Evolutionary conservation across 2,113 vertebrate genomes (phyloP), one percentile per base, ranked within the genome.

Genomic region (Myotis yumanensis): DNA sequence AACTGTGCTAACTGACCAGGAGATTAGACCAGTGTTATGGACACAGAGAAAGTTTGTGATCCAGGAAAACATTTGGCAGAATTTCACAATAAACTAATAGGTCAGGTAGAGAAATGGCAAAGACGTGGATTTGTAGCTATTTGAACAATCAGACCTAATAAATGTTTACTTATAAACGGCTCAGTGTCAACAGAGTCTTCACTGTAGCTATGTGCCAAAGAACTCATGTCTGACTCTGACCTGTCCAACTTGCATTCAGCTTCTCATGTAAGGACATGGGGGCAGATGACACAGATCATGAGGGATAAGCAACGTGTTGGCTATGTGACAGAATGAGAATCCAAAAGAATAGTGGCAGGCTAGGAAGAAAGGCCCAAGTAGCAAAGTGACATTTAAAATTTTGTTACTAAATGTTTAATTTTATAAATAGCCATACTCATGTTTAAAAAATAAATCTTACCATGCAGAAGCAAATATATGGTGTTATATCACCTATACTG

Each of bases 331-430:
- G 80, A 68, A 68, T 72, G 69, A 87, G 30, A 30, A 80, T 35
- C 15, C 22, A 12, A 79, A 79, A 64, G 52, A 51, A 64, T 12
- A 57, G 15, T 85, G 66, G 77, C 72, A 77, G 59, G 17, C 85
- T 37, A 69, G 43, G 81, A 48, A 57, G 46, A 84, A 81, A 43
- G 62, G 23, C 82, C 18, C 48, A 32, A 4, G 28, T 48, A 77
- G 51, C n/a, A 52, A 82, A 68, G 5, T 52, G 57, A 59, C 64
- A 80, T 46, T 77, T 89, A 64, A 62, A 52, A 46, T 83, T 92
- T 91, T 88, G 17, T 90, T 86, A 87, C 77, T 82, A 94, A 66
- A 51, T 40, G 20, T 88, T 51, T 69, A 76, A 64, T 94, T 84
- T 88, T 88, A 81, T n/a, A 84, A 87, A 57, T 82, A 62, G 59